Percentiles rank a stretch among this genome's conserved stretches.
Evolutionary conservation across 2,888 invertebrate genomes (phyloP).

Genomic region (Salpingus planirostris): DNA sequence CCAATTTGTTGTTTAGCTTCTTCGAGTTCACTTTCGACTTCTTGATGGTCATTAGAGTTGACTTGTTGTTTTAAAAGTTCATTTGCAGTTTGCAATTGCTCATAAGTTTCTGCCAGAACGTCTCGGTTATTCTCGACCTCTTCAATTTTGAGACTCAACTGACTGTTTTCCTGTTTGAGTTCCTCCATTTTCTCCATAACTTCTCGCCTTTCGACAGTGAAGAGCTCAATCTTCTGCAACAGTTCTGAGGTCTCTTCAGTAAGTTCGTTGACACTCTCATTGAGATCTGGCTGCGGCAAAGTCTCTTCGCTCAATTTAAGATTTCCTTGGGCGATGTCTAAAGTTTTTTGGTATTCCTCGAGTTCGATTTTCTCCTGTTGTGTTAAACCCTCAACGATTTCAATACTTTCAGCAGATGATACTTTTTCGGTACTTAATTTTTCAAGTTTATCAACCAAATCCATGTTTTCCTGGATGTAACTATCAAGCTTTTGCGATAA

Average conservation of each 20-base stretch:
- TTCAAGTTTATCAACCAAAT: slow-evolving; percentile 61
- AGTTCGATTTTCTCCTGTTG: slow-evolving; percentile 62
- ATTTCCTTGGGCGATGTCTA: slow-evolving; percentile 31
- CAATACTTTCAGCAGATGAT: slow-evolving; percentile 67
- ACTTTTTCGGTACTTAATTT: slow-evolving; percentile 64
- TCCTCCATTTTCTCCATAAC: slow-evolving; percentile 60
- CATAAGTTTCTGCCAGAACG: slow-evolving; percentile 39
- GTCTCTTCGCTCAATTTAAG: slow-evolving; percentile 25
- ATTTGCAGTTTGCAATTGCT: slow-evolving; percentile 43
- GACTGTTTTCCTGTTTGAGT: slow-evolving; percentile 50
- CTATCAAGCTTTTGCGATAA: slow-evolving; percentile 53
- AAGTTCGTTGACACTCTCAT: slow-evolving; percentile 50
- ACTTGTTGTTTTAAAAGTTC: slow-evolving; percentile 31
- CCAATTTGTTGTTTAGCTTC: slow-evolving; percentile 36
- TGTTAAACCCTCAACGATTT: slow-evolving; percentile 62
- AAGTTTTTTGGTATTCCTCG: slow-evolving; percentile 55
- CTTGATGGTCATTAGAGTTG: slow-evolving; percentile 12
- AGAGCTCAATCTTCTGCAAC: slow-evolving; percentile 58
- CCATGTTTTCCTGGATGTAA: slow-evolving; percentile 65
- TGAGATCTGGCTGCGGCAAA: slow-evolving; percentile 39
- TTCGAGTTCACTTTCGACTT: slow-evolving; percentile 26
- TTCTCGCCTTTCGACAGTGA: slow-evolving; percentile 59
- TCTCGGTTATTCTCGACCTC: slow-evolving; percentile 43
- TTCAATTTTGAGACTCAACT: slow-evolving; percentile 8
- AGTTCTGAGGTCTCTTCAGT: slow-evolving; percentile 58